These are phyloP conservation scores for Odocoileus virginianus DNA, from an alignment of 2,113 vertebrate genomes.

Conservation along the genomic window DNA sequence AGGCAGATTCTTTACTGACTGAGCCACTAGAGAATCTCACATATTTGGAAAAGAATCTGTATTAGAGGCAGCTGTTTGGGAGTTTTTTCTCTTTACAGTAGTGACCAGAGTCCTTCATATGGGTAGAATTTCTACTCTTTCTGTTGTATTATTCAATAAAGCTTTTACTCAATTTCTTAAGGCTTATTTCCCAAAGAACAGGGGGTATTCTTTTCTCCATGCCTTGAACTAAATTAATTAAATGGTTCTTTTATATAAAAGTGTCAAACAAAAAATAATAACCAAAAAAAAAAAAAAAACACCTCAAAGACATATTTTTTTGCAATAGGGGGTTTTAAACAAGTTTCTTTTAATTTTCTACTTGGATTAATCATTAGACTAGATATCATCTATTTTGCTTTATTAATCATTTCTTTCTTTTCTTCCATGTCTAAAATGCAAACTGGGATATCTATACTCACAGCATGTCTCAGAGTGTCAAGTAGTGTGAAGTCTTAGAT, in stretches of 20 bases:
- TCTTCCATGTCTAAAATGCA: background rate
- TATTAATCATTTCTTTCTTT: background rate
- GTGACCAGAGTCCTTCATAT: background rate
- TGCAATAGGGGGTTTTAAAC: background rate
- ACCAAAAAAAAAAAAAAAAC: background rate
- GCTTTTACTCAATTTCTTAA: background rate
- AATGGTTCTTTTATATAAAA: background rate
- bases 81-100: background rate
- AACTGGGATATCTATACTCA: background rate
- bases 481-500: background rate
- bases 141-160: background rate
- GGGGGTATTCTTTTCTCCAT: background rate
- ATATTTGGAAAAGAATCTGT: background rate
- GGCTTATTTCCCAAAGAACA: background rate
- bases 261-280: background rate
- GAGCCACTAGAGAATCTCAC: background rate
- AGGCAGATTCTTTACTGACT: background rate
- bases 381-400: background rate
- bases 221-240: background rate
- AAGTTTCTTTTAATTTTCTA: background rate
- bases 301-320: background rate
- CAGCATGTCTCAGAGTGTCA: background rate
- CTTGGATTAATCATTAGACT: background rate
- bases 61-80: background rate
- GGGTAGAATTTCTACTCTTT: background rate